Evolutionary conservation across 1,140 invertebrate species (phyloP).

Genomic region (Temnothorax longispinosus): DNA sequence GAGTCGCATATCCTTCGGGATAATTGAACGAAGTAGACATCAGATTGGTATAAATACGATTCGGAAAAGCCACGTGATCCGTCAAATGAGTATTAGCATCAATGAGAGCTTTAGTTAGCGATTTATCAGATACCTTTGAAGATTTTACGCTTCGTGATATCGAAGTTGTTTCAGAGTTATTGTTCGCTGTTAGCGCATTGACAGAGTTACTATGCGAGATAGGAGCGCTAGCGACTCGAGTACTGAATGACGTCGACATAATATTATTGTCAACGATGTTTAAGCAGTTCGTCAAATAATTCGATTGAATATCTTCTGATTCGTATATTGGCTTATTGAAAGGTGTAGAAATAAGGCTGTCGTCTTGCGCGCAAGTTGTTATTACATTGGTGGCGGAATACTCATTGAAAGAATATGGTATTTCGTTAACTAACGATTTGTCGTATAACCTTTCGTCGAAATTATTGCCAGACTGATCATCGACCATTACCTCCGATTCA

Average conservation of each 20-base stretch:
- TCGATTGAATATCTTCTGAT: constrained; percentile 67
- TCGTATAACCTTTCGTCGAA: constrained; percentile 30
- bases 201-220: constrained; percentile 61
- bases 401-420: constrained; percentile 57
- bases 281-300: constrained; percentile 63
- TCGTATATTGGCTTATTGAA: constrained; percentile 73
- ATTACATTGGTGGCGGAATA: neutral
- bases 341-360: constrained; percentile 72
- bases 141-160: constrained; percentile 42
- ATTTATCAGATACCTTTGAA: constrained; percentile 49
- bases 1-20: constrained; percentile 67
- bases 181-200: constrained; percentile 13
- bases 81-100: constrained; percentile 34
- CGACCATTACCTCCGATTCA: constrained; percentile 34
- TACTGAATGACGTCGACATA: constrained; percentile 81
- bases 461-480: constrained; percentile 39
- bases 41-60: constrained; percentile 78
- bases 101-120: constrained; percentile 23
- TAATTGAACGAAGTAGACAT: constrained; percentile 83
- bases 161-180: constrained; percentile 50
- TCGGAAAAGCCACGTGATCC: constrained; percentile 64
- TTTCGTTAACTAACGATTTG: constrained; percentile 57
- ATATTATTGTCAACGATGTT: constrained; percentile 75
- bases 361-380: constrained; percentile 58
- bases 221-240: constrained; percentile 62